phyloP scores from a whole-genome alignment of 2,888 invertebrate genomes.

The Gari tellinella region DNA sequence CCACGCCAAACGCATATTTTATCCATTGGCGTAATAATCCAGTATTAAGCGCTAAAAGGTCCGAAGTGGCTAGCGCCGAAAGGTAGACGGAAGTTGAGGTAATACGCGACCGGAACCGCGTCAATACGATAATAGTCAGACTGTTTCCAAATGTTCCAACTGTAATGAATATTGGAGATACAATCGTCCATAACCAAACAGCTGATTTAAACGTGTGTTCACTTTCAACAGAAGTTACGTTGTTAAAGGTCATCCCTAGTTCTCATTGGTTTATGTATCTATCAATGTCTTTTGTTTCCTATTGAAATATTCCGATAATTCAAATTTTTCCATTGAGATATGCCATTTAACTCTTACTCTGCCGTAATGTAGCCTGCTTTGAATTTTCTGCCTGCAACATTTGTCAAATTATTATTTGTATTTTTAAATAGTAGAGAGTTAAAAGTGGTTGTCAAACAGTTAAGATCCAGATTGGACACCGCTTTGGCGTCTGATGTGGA shows the following conservation, averaged over 20 bases:
- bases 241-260: background rate
- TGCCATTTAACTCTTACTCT: no score
- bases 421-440: no score
- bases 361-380: no score
- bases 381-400: no score
- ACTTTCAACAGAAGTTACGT: conserved; percentile 6
- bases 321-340: no score
- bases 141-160: conserved; percentile 24
- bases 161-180: conserved; percentile 16
- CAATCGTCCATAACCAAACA: conserved; percentile 13
- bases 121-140: conserved; percentile 14
- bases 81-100: conserved; percentile 13
- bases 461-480: no score
- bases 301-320: no score
- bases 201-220: background rate
- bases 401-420: no score
- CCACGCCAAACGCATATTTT: conserved; percentile 29
- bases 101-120: conserved; percentile 1
- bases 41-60: conserved; percentile 14
- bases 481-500: no score
- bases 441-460: no score
- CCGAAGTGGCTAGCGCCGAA: conserved; percentile 12
- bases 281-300: no score
- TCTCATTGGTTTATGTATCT: no score
- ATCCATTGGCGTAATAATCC: conserved; percentile 24